phyloP scores from a whole-genome alignment of 2,797 vertebrate species.

The Dallia pectoralis region DNA sequence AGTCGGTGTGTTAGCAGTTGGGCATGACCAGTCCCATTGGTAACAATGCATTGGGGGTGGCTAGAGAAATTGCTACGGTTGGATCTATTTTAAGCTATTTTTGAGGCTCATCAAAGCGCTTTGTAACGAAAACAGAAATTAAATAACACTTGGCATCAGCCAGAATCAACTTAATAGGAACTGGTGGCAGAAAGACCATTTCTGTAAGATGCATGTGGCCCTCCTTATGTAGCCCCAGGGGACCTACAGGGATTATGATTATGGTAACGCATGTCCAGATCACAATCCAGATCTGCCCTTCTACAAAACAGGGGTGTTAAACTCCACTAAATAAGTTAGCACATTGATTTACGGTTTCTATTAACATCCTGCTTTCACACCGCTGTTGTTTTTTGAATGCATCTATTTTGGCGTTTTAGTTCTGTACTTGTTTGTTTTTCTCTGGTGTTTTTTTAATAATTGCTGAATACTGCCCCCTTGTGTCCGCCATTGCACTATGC shows the following conservation, averaged over 20 bases:
- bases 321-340: slow-evolving; percentile 40
- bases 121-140: slow-evolving; percentile 57
- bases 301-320: slow-evolving; percentile 40
- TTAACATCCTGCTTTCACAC: slow-evolving; percentile 51
- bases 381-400: slow-evolving; percentile 66
- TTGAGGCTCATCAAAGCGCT: slow-evolving; percentile 49
- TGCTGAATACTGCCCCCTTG: slow-evolving; percentile 66
- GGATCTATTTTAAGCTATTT: slow-evolving; percentile 49
- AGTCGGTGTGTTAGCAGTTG: slow-evolving; percentile 10
- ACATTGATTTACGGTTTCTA: slow-evolving; percentile 49
- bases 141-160: slow-evolving; percentile 57
- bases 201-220: slow-evolving; percentile 43
- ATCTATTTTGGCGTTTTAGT: slow-evolving; percentile 34
- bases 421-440: slow-evolving; percentile 48
- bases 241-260: slow-evolving; percentile 42
- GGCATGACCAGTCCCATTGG: not conserved
- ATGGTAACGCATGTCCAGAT: slow-evolving; percentile 26
- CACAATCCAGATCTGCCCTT: not conserved
- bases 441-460: slow-evolving; percentile 10
- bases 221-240: slow-evolving; percentile 31
- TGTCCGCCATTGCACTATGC: slow-evolving; percentile 44
- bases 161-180: slow-evolving; percentile 58
- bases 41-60: slow-evolving; percentile 12
- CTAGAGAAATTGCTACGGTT: slow-evolving; percentile 38
- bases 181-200: slow-evolving; percentile 48